Percentiles rank a stretch among this genome's conserved stretches.
Conservation (phyloP, 2,888 invertebrate species). For the Lissonota sp. region DNA sequence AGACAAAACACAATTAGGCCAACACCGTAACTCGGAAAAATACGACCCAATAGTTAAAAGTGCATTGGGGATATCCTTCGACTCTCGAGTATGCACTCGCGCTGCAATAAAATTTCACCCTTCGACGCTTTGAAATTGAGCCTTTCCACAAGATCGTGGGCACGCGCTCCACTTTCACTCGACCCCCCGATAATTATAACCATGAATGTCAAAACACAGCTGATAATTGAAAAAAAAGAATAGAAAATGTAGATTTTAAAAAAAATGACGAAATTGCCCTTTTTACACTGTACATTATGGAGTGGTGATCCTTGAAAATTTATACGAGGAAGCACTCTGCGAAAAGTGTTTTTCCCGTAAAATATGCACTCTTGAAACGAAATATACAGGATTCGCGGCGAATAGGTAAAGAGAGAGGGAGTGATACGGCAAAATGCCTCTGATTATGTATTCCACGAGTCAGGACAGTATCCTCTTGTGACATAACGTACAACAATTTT, state of each 20-base stretch:
- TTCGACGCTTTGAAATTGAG: conserved; percentile 19
- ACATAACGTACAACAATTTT: conserved; percentile 50
- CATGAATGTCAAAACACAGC: not conserved
- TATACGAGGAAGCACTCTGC: not conserved
- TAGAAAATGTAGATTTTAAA: not conserved
- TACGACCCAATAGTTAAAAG: conserved; percentile 5
- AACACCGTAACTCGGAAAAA: conserved; percentile 26
- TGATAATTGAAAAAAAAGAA: not conserved
- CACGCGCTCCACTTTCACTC: conserved; percentile 12
- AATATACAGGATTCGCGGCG: conserved; percentile 32
- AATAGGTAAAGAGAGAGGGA: not conserved
- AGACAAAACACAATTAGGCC: conserved; percentile 69
- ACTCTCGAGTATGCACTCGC: conserved; percentile 47
- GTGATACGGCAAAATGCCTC: conserved; percentile 38
- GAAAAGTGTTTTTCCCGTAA: conserved; percentile 21
- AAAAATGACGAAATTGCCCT: not conserved
- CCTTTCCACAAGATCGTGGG: conserved; percentile 24
- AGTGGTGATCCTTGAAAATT: conserved; percentile 11
- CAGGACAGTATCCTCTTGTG: conserved; percentile 18
- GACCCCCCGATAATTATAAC: not conserved
- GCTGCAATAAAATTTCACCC: conserved; percentile 58
- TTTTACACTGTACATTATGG: conserved; percentile 7
- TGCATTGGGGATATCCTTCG: conserved; percentile 25
- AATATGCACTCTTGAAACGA: conserved; percentile 22
- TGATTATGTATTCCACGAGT: conserved; percentile 45